phyloP scores from a whole-genome alignment of 2,113 vertebrate genomes.

The Phalacrocorax brasilianus region DNA sequence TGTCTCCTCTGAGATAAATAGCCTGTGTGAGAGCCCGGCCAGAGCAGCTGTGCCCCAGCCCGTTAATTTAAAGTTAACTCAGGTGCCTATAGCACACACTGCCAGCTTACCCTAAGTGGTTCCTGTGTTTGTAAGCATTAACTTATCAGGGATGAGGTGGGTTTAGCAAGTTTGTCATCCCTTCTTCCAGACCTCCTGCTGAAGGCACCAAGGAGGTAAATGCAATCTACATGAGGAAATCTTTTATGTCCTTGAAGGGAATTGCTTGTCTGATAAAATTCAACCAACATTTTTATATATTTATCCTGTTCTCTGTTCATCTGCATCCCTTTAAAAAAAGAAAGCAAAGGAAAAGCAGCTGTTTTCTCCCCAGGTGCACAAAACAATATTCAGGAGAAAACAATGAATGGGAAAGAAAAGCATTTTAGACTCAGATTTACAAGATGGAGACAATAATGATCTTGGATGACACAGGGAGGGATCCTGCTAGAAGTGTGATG shows the following conservation, averaged over 20 bases:
- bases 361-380: background rate
- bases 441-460: background rate
- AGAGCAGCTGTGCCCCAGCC: background rate
- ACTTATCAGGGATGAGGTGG: background rate
- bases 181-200: background rate
- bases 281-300: background rate
- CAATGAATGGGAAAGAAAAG: background rate
- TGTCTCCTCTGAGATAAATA: background rate
- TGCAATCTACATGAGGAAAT: background rate
- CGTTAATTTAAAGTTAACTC: background rate
- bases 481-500: background rate
- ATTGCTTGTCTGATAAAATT: background rate
- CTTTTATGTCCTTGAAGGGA: background rate
- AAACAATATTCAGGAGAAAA: background rate
- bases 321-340: background rate
- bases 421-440: background rate
- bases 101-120: background rate
- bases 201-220: background rate
- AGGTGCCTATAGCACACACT: accelerated
- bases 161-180: too few relatives aligned
- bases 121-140: background rate
- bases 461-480: background rate
- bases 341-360: background rate
- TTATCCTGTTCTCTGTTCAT: background rate
- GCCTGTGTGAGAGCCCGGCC: too few relatives aligned